Conservation (phyloP, 2,888 invertebrate genomes). For the Ligdia adustata region DNA sequence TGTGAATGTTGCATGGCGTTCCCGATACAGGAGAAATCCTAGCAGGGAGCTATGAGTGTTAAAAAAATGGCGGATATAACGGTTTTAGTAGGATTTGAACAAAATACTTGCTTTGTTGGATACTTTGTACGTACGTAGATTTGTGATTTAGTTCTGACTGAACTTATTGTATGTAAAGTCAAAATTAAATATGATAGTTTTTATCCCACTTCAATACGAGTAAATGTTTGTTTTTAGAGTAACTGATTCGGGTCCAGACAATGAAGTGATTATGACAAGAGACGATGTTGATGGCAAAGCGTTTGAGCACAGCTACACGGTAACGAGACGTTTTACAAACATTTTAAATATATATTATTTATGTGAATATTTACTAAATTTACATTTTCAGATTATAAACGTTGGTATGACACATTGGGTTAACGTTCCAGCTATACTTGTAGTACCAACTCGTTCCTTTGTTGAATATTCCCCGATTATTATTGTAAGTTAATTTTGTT, state of each 20-base stretch:
- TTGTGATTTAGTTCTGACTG: too few relatives aligned
- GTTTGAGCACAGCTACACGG: slow-evolving; percentile 24
- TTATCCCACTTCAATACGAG: too few relatives aligned
- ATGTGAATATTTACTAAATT: neutral
- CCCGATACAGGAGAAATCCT: too few relatives aligned
- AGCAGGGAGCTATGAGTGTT: too few relatives aligned
- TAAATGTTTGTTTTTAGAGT: neutral
- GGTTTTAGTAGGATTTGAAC: too few relatives aligned
- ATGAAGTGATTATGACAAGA: neutral
- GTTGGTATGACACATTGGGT: slow-evolving; percentile 46
- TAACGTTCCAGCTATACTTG: slow-evolving; percentile 32
- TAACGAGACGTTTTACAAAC: slow-evolving; percentile 19
- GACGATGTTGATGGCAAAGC: neutral
- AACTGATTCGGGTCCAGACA: neutral
- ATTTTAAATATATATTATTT: neutral
- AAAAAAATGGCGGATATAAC: too few relatives aligned
- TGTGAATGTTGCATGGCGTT: too few relatives aligned
- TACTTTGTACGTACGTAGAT: too few relatives aligned
- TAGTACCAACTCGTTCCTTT: slow-evolving; percentile 30
- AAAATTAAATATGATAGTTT: too few relatives aligned
- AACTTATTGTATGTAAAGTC: too few relatives aligned
- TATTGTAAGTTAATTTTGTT: neutral
- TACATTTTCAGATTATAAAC: slow-evolving; percentile 50
- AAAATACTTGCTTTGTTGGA: too few relatives aligned
- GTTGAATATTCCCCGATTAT: slow-evolving; percentile 1